Evolutionary conservation across 1,140 invertebrate species (phyloP), one percentile per base, ranked within the genome.

Genomic region (Harpegnathos saltator): DNA sequence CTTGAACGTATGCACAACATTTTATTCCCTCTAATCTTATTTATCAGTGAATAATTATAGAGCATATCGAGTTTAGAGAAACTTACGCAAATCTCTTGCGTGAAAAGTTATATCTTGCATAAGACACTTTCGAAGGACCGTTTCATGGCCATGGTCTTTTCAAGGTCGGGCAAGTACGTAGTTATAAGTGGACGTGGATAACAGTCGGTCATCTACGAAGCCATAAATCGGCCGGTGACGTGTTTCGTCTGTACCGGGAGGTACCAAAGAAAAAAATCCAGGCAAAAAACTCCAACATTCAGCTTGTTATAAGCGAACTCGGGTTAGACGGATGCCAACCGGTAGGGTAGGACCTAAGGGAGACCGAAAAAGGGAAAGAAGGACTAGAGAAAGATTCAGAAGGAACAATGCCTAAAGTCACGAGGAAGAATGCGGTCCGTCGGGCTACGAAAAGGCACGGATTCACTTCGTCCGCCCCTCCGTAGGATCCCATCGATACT

Each of bases 341-440:
- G 24, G 78, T 83, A 83, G 87, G 62, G 52, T 77, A 75, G 73
- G 71, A 56, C 54, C 63, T 82, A 73, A 86, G 61, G 72, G 61
- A 72, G 56, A 29, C 63, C 26, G 44, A 78, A 87, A 82, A 82
- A 83, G 85, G 85, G 77, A 86, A 80, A 82, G 80, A 85, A 78
- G 77, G 81, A 71, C 62, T 78, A 84, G 81, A 85, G 78, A 74
- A 82, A 85, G 69, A 63, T 88, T 56, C 58, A 54, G 86, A 85
- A 80, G 91, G 91, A 94, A 94, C 94, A 94, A 94, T 94, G 93
- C 93, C 93, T 91, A 85, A 89, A 89, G 91, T 93, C 90, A 92
- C 89, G 89, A 89, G 91, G 89, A 94, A 94, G 93, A 94, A 94
- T 94, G 93, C 91, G 91, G 93, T 93, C 92, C 92, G 94, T 93